Evolutionary conservation across 2,888 invertebrate genomes (phyloP).

Genomic region (Glyphotaelius pellucidus): DNA sequence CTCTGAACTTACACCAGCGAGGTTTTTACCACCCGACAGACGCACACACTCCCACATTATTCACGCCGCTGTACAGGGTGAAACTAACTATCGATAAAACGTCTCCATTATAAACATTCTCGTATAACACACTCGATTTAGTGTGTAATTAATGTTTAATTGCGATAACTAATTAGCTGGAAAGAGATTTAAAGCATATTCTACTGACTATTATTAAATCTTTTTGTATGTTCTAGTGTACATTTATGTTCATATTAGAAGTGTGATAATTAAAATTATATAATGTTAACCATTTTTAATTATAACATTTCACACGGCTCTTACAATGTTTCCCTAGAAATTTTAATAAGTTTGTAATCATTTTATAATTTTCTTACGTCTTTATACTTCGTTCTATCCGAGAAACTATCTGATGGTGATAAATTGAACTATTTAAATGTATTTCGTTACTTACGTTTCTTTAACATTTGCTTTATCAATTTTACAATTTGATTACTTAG

Average conservation of each 20-base stretch:
- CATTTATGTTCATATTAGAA: neutral
- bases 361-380: neutral
- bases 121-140: neutral
- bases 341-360: neutral
- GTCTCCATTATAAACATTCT: neutral
- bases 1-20: neutral
- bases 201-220: neutral
- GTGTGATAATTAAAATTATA: neutral
- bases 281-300: neutral
- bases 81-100: slow-evolving; percentile 9
- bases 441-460: neutral
- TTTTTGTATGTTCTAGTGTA: neutral
- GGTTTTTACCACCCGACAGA: slow-evolving; percentile 8
- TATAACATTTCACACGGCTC: neutral
- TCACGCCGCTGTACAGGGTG: slow-evolving; percentile 46
- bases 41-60: slow-evolving; percentile 30
- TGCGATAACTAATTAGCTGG: neutral
- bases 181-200: neutral
- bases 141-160: neutral
- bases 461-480: neutral
- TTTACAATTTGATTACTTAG: neutral
- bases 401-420: neutral
- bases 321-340: neutral
- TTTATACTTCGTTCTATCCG: neutral
- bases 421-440: too few relatives aligned